Evolutionary conservation across 2,113 vertebrate species (phyloP).

Genomic region (Argyrosomus japonicus): DNA sequence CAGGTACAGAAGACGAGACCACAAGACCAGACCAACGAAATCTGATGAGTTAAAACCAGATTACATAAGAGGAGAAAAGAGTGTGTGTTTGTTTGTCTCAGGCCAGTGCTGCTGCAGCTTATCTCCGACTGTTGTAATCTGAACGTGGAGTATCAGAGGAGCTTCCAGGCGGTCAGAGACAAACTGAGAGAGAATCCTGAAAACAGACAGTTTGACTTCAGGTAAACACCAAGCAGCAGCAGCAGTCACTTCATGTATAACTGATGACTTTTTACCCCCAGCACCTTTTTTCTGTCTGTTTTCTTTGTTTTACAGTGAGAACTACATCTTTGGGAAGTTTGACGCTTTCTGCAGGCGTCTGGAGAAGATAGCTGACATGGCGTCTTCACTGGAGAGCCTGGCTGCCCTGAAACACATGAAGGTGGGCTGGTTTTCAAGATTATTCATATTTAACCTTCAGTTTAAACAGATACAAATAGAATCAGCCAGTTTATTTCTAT

Average conservation of each 20-base stretch:
- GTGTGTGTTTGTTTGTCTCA: slow-evolving; percentile 57
- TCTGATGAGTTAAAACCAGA: background rate
- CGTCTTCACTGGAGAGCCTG: slow-evolving; percentile 83
- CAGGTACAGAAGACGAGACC: slow-evolving; percentile 73
- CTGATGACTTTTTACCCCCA: background rate
- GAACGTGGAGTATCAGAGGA: slow-evolving; percentile 83
- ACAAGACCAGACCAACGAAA: too few relatives aligned
- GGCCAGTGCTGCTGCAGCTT: slow-evolving; percentile 82
- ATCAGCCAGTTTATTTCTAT: background rate
- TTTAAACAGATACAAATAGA: background rate
- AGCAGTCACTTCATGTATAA: background rate
- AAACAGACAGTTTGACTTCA: slow-evolving; percentile 85
- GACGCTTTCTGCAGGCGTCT: slow-evolving; percentile 87
- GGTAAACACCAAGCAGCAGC: slow-evolving; percentile 63
- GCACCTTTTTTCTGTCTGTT: background rate
- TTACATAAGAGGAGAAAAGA: background rate
- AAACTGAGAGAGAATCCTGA: slow-evolving; percentile 79
- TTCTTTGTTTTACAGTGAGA: slow-evolving; percentile 80
- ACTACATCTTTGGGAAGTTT: slow-evolving; percentile 91
- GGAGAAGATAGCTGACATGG: slow-evolving; percentile 87
- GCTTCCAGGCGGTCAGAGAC: slow-evolving; percentile 81
- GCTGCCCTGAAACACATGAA: slow-evolving; percentile 81
- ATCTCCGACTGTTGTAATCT: slow-evolving; percentile 83
- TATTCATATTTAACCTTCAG: background rate
- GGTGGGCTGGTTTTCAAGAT: slow-evolving; percentile 47